These are phyloP conservation scores for Eonycteris spelaea DNA, from an alignment of 2,113 vertebrate species.

Conservation along the genomic window DNA sequence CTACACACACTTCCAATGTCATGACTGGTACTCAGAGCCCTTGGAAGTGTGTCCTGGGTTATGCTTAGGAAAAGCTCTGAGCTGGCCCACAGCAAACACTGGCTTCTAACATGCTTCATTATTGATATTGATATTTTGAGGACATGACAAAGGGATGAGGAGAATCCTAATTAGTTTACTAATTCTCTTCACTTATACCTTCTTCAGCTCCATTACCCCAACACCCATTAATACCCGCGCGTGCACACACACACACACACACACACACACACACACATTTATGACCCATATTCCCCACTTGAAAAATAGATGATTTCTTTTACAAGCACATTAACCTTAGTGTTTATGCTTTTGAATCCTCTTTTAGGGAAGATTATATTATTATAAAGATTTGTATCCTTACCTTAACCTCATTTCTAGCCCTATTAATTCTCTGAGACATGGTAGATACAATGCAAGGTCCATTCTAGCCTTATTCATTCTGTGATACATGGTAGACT, in stretches of 20 bases:
- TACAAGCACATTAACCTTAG: background rate
- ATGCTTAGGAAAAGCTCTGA: background rate
- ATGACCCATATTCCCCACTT: background rate
- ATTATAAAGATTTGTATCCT: background rate
- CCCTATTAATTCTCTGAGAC: background rate
- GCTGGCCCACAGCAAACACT: background rate
- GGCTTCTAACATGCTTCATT: background rate
- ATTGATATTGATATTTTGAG: background rate
- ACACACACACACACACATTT: background rate
- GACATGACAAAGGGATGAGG: background rate
- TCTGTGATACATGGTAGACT: background rate
- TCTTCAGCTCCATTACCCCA: background rate
- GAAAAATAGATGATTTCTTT: background rate
- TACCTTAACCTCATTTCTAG: background rate
- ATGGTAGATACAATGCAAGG: background rate
- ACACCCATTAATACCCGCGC: background rate
- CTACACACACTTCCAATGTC: constrained; percentile 3
- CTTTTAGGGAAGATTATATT: background rate
- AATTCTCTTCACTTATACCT: background rate
- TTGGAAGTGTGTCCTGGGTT: background rate
- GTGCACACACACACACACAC: too few species aligned
- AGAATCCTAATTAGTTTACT: background rate
- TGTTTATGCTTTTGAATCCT: background rate
- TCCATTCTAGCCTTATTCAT: background rate
- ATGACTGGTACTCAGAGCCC: background rate